Conservation (phyloP, 2,797 vertebrate species). For the Coregonus suidteri region DNA sequence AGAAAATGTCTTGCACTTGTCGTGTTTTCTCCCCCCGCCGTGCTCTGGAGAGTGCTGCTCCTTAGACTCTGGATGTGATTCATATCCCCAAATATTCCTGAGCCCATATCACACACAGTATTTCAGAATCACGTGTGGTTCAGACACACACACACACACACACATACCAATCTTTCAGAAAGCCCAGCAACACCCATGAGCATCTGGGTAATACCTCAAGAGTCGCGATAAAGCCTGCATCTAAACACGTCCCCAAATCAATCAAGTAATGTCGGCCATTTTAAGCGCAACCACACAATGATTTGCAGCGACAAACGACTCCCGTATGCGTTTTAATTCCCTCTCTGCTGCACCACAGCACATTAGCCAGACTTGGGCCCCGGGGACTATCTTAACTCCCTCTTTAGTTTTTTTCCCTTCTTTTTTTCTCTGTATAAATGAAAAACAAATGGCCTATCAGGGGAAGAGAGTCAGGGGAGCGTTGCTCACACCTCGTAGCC, state of each 20-base stretch:
- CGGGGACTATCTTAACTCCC: constrained; percentile 71
- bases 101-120: constrained; percentile 45
- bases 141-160: constrained; percentile 15
- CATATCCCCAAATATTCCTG: constrained; percentile 69
- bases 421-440: constrained; percentile 70
- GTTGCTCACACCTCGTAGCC: constrained; percentile 72
- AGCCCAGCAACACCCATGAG: constrained; percentile 44
- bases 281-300: constrained; percentile 70
- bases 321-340: constrained; percentile 77
- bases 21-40: constrained; percentile 9
- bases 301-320: constrained; percentile 74
- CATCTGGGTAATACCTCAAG: constrained; percentile 57
- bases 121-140: constrained; percentile 25
- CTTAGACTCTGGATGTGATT: constrained; percentile 58
- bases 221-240: constrained; percentile 61
- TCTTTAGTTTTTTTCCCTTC: constrained; percentile 56
- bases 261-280: constrained; percentile 73
- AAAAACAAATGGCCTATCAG: constrained; percentile 84
- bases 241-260: constrained; percentile 57
- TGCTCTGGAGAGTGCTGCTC: constrained; percentile 48
- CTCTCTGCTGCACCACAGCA: constrained; percentile 76
- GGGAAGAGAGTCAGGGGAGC: constrained; percentile 67
- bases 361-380: constrained; percentile 81
- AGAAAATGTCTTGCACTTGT: constrained; percentile 39
- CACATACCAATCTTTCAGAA: constrained; percentile 24